phyloP scores from a whole-genome alignment of 2,113 vertebrate genomes.

The Callipepla californica region DNA sequence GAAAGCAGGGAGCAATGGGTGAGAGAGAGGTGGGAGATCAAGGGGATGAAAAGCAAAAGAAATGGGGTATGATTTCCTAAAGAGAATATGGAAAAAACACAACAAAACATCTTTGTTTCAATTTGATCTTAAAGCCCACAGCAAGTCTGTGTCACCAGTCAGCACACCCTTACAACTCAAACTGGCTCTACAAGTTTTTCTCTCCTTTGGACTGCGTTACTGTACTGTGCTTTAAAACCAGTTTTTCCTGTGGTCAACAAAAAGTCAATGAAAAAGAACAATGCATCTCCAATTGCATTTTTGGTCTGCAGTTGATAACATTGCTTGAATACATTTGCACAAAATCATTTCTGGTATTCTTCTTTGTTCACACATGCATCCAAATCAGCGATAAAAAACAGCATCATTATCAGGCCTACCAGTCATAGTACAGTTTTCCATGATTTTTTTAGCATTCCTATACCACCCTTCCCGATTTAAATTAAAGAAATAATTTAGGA shows the following conservation, averaged over 20 bases:
- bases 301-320: conserved; percentile 17
- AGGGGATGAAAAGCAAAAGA: background rate
- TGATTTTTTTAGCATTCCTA: background rate
- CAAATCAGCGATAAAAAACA: background rate
- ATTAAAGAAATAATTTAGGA: background rate
- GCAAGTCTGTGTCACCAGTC: conserved; percentile 36
- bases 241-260: conserved; percentile 71
- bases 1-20: background rate
- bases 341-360: background rate
- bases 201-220: background rate
- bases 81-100: background rate
- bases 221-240: conserved; percentile 58
- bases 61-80: background rate
- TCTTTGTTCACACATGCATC: background rate
- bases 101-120: conserved; percentile 45
- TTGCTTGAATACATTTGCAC: conserved; percentile 27
- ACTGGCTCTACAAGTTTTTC: conserved; percentile 66
- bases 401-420: background rate
- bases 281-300: conserved; percentile 47
- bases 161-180: conserved; percentile 44
- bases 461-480: background rate
- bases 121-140: conserved; percentile 36
- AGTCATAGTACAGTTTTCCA: background rate
- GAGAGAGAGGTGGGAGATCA: background rate
- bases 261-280: conserved; percentile 68